Evolutionary conservation across 2,888 invertebrate species (phyloP).

Genomic region (Rhamphomyia laevipes): DNA sequence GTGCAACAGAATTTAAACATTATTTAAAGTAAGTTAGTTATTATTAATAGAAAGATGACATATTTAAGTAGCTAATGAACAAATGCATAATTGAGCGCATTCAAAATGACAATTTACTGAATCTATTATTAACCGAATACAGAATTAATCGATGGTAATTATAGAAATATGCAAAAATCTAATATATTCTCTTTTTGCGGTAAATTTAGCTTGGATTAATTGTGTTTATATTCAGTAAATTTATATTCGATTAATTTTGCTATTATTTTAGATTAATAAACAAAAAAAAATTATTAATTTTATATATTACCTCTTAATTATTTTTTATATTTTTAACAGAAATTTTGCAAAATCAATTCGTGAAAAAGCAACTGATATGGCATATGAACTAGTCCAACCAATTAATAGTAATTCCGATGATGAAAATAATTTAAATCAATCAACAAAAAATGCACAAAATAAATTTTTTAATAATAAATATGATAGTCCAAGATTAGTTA

Average conservation of each 20-base stretch:
- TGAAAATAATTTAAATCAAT: background rate
- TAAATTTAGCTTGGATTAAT: too few relatives aligned
- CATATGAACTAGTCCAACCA: constrained; percentile 73
- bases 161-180: too few relatives aligned
- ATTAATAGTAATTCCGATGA: constrained; percentile 22
- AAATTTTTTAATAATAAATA: background rate
- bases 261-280: too few relatives aligned
- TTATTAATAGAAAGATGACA: background rate
- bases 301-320: background rate
- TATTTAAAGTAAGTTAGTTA: constrained; percentile 42
- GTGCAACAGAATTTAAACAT: constrained; percentile 82
- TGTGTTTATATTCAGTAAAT: too few relatives aligned
- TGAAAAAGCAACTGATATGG: constrained; percentile 88
- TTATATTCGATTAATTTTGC: too few relatives aligned
- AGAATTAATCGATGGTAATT: background rate
- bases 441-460: background rate
- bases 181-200: too few relatives aligned
- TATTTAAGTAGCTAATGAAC: too few relatives aligned
- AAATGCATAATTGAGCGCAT: too few relatives aligned
- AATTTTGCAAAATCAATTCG: constrained; percentile 76
- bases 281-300: too few relatives aligned
- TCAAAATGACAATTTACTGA: too few relatives aligned
- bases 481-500: constrained; percentile 9
- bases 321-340: constrained; percentile 31
- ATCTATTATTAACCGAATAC: background rate